These are phyloP conservation scores for Eublepharis macularius DNA, from an alignment of 2,113 vertebrate species.

Conservation along the genomic window DNA sequence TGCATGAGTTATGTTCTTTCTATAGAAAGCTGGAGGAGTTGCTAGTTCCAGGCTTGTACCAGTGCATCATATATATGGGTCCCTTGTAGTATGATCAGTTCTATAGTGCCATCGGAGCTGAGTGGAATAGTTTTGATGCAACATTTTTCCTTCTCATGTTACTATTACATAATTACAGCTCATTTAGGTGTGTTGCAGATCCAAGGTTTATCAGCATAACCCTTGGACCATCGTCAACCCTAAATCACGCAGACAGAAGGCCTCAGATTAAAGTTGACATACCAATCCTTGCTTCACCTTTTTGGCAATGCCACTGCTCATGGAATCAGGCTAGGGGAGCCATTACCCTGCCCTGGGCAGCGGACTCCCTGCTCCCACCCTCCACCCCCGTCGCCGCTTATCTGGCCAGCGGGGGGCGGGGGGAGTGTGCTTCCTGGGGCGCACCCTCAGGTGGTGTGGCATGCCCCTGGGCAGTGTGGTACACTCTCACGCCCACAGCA, in stretches of 20 bases:
- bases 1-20: not conserved
- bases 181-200: not conserved
- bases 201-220: not conserved
- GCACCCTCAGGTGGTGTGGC: too few species aligned
- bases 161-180: not conserved
- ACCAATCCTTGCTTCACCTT: not conserved
- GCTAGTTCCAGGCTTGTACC: not conserved
- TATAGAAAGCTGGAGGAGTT: not conserved
- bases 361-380: too few species aligned
- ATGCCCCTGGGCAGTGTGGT: too few species aligned
- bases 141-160: not conserved
- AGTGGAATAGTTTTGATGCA: not conserved
- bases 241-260: too few species aligned
- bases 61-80: not conserved
- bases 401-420: too few species aligned
- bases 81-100: not conserved
- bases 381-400: too few species aligned
- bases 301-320: not conserved
- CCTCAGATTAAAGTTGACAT: slow-evolving; percentile 1
- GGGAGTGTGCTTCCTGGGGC: too few species aligned
- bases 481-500: too few species aligned
- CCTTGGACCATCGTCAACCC: not conserved
- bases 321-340: too few species aligned
- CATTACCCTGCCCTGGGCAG: too few species aligned
- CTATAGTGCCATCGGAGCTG: not conserved